A percentile compares a stretch with the other conserved stretches of the same genome.
Evolutionary conservation across 2,888 invertebrate species (phyloP).

Genomic region (Latrodectus hesperus): DNA sequence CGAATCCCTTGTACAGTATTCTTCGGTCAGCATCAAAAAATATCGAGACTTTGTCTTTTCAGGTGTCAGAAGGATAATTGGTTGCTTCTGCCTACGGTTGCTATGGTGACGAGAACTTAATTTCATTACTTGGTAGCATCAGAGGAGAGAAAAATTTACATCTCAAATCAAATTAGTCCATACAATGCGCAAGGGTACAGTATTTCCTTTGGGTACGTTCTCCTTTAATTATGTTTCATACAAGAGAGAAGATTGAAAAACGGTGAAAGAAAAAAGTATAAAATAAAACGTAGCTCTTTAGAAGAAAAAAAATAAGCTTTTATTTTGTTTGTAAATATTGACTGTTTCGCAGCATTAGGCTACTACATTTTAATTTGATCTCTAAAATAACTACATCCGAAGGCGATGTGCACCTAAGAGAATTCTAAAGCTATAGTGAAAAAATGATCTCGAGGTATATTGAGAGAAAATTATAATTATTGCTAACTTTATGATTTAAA

Average conservation of each 20-base stretch:
- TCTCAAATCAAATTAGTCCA: conserved; percentile 61
- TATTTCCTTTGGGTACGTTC: conserved; percentile 10
- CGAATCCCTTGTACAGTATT: neutral
- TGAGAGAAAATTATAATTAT: no score
- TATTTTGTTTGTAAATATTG: conserved; percentile 65
- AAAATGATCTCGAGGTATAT: no score
- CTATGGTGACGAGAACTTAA: conserved; percentile 44
- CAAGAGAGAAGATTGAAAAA: neutral
- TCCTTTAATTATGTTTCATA: conserved; percentile 55
- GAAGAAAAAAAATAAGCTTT: conserved; percentile 15
- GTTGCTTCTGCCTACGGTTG: conserved; percentile 45
- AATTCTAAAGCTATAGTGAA: no score
- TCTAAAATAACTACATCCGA: neutral
- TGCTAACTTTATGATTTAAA: no score
- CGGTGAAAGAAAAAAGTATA: neutral
- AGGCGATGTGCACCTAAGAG: neutral
- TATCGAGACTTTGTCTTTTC: neutral
- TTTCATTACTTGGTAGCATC: conserved; percentile 61
- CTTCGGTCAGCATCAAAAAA: neutral
- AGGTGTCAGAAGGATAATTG: conserved; percentile 58
- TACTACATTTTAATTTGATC: neutral
- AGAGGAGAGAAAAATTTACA: conserved; percentile 41
- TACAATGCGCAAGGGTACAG: conserved; percentile 19
- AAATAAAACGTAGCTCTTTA: neutral
- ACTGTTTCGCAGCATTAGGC: neutral